Evolutionary conservation across 1,140 invertebrate genomes (phyloP).

Genomic region (Asbolus verrucosus): DNA sequence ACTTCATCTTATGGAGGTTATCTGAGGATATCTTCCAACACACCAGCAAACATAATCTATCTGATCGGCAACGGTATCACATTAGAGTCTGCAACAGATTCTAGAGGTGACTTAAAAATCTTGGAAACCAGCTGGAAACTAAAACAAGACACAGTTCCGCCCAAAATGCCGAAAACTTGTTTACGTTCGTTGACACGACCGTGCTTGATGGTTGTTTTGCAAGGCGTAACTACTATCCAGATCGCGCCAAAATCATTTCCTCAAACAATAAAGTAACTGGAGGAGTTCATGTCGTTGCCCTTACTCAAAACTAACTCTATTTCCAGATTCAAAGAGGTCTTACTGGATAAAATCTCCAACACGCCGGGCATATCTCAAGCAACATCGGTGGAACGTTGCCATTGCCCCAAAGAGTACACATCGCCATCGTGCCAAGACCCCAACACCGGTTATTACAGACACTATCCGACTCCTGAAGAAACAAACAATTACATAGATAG

Average conservation of each 20-base stretch:
- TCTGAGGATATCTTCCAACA: slow-evolving; percentile 67
- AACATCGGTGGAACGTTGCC: slow-evolving; percentile 87
- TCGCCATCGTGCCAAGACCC: slow-evolving; percentile 90
- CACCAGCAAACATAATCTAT: slow-evolving; percentile 47
- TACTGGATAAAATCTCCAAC: slow-evolving; percentile 82
- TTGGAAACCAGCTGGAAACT: slow-evolving; percentile 11
- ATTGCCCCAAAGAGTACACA: slow-evolving; percentile 84
- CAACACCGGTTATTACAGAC: slow-evolving; percentile 85
- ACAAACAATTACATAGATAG: slow-evolving; percentile 72
- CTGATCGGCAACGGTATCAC: slow-evolving; percentile 53
- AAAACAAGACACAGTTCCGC: neutral
- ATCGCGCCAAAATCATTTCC: slow-evolving; percentile 44
- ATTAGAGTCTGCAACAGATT: slow-evolving; percentile 12
- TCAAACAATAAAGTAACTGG: too few species aligned
- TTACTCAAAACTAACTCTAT: too few species aligned
- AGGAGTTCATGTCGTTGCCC: too few species aligned
- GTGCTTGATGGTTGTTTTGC: slow-evolving; percentile 89
- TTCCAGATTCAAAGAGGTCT: slow-evolving; percentile 48
- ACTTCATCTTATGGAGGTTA: slow-evolving; percentile 93
- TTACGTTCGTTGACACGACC: slow-evolving; percentile 72
- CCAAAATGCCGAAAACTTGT: slow-evolving; percentile 46
- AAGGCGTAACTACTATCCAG: slow-evolving; percentile 83
- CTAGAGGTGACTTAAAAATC: slow-evolving; percentile 5
- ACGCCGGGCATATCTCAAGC: slow-evolving; percentile 75
- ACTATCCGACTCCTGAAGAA: slow-evolving; percentile 51